Evolutionary conservation across 2,888 invertebrate genomes (phyloP).

Genomic region (Amaurobius ferox): DNA sequence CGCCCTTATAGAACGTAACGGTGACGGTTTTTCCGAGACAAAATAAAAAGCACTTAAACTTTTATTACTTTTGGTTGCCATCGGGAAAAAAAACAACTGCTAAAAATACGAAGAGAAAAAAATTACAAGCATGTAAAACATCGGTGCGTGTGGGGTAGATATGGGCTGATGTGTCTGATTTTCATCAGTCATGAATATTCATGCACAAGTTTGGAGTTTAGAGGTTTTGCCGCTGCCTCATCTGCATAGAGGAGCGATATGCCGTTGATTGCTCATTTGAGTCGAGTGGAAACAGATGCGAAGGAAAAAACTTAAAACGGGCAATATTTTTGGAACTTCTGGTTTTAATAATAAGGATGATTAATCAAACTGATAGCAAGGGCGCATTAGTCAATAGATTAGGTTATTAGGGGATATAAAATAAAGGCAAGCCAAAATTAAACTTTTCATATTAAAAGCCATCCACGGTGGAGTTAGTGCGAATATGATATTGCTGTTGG

Average conservation of each 20-base stretch:
- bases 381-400: too few relatives aligned
- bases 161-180: background rate
- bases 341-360: too few relatives aligned
- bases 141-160: too few relatives aligned
- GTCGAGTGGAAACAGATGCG: too few relatives aligned
- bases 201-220: background rate
- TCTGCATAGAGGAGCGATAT: background rate
- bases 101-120: background rate
- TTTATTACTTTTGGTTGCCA: background rate
- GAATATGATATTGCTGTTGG: too few relatives aligned
- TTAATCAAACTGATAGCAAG: too few relatives aligned
- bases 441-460: too few relatives aligned
- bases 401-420: too few relatives aligned
- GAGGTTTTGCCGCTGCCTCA: background rate
- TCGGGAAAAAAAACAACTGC: background rate
- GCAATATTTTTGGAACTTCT: too few relatives aligned
- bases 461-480: too few relatives aligned
- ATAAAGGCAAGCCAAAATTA: too few relatives aligned
- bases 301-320: too few relatives aligned
- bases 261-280: background rate
- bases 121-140: background rate
- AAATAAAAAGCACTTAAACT: slow-evolving; percentile 1
- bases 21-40: background rate
- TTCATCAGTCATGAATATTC: slow-evolving; percentile 4
- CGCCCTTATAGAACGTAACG: background rate